Base-by-base conservation (phyloP, 2,888 invertebrate species). In the Cataglyphis livida region DNA sequence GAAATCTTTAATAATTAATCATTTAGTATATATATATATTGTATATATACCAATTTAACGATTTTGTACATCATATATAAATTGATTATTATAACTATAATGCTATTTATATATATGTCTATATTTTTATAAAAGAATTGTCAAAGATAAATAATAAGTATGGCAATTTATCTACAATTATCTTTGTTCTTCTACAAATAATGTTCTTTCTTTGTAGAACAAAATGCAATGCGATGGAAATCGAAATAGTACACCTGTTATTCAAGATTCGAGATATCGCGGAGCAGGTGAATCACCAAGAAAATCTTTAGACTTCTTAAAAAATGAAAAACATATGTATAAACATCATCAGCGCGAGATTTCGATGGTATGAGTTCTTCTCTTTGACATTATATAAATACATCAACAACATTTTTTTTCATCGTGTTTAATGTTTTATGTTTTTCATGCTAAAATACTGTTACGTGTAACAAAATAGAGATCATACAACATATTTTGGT, bases 241-340 rank as follows among this genome's bases (percentile, higher is more conserved):
- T 82, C 32, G 38, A 68, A 66, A 85, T 9, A 76, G 59, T 1
- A 78, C 74, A 59, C n/a, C 21, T 28, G 6, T 51, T n/a, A 79
- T 68, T 82, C 84, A 84, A 74, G 87, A 88, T 68, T 71, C 82
- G 54, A 91, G 86, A 85, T 84, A 87, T 78, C 85, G 65, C 44
- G 89, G 85, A 2, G 87, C 84, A 70, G 89, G 83, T 4, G 87
- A 88, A 83, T 75, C 81, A 10, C 54, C 32, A n/a, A 68, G 59
- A 41, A 28, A 54, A n/a, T 25, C 64, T 21, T 64, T 32, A 35
- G 76, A 71, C 9, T 54, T 78, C 41, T 64, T 66, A 9, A 65
- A 18, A 9, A 38, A n/a, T 25, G 65, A 76, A 18, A 88, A 84
- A 68, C 66, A 70, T 9, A 21, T 54, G 6, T 66, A 64, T 48